Percentiles rank a stretch among this genome's conserved stretches.
These are phyloP conservation scores for Pogonophryne albipinna DNA, from an alignment of 2,797 vertebrate species.

Conservation along the genomic window DNA sequence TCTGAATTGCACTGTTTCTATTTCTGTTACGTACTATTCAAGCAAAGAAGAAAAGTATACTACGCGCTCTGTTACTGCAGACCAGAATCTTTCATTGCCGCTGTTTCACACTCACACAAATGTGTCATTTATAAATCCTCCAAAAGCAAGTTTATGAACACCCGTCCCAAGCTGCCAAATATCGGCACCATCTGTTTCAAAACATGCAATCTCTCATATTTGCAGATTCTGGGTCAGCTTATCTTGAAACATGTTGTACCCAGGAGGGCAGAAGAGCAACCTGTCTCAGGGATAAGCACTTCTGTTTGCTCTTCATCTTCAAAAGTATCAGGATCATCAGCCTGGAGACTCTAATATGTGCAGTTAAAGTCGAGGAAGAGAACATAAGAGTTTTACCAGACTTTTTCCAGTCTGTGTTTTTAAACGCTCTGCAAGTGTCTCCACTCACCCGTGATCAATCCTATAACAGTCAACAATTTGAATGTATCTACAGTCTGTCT, in stretches of 20 bases:
- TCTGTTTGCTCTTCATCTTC: background rate
- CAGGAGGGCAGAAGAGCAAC: conserved; percentile 22
- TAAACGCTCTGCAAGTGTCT: background rate
- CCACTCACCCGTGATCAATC: background rate
- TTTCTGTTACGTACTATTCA: too few species aligned
- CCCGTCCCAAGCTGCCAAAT: conserved; percentile 38
- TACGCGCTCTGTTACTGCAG: too few species aligned
- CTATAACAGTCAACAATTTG: too few species aligned
- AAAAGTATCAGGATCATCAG: background rate
- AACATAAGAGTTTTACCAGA: too few species aligned
- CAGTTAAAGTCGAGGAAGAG: background rate
- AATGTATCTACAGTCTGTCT: too few species aligned
- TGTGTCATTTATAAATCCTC: conserved; percentile 21
- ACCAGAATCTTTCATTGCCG: too few species aligned
- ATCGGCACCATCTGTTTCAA: conserved; percentile 53
- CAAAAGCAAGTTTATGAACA: conserved; percentile 44
- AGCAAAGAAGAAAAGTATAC: too few species aligned
- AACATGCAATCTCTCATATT: conserved; percentile 18
- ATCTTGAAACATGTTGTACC: background rate
- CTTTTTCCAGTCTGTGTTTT: background rate
- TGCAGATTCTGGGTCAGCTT: conserved; percentile 23
- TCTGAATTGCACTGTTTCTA: too few species aligned
- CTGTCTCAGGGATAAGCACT: conserved; percentile 4
- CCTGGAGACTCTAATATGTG: background rate
- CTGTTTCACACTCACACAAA: background rate